Percentiles rank a stretch among this genome's conserved stretches.
Evolutionary conservation across 1,140 invertebrate genomes (phyloP).

Genomic region (Drosophila prosaltans): DNA sequence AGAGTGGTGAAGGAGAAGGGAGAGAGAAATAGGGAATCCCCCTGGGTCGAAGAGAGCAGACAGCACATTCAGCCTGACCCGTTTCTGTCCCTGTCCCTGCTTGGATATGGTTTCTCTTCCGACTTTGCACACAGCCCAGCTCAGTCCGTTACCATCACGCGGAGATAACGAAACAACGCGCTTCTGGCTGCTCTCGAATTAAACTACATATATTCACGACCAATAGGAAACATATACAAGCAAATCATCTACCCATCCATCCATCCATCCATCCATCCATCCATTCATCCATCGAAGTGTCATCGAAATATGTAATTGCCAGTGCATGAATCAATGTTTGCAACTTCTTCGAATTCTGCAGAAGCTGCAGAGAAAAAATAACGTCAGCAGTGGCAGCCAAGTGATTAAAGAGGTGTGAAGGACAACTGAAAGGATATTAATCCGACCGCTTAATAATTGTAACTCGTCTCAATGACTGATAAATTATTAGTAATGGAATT

Average conservation of each 20-base stretch:
- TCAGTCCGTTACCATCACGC: conserved; percentile 19
- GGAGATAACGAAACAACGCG: conserved; percentile 22
- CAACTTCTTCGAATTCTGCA: neutral
- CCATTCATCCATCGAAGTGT: neutral
- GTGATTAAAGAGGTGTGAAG: neutral
- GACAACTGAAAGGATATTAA: neutral
- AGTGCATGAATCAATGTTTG: neutral
- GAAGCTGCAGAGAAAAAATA: neutral
- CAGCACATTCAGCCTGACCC: conserved; percentile 14
- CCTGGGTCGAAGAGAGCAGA: neutral
- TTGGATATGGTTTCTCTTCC: conserved; percentile 13
- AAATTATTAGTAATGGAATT: neutral
- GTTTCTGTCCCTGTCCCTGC: conserved; percentile 8
- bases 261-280: neutral
- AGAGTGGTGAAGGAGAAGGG: neutral
- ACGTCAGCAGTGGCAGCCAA: neutral
- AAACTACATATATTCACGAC: neutral
- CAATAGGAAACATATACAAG: neutral
- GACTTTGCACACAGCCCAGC: conserved; percentile 11
- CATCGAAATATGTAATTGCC: conserved; percentile 10
- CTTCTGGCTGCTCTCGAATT: neutral
- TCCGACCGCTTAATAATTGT: neutral
- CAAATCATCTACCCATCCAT: neutral
- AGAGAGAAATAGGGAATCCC: conserved; percentile 10
- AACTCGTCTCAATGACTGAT: neutral